Evolutionary conservation across 1,140 invertebrate species (phyloP), one percentile per base, ranked within the genome.

Genomic region (Aphelenchoides besseyi): DNA sequence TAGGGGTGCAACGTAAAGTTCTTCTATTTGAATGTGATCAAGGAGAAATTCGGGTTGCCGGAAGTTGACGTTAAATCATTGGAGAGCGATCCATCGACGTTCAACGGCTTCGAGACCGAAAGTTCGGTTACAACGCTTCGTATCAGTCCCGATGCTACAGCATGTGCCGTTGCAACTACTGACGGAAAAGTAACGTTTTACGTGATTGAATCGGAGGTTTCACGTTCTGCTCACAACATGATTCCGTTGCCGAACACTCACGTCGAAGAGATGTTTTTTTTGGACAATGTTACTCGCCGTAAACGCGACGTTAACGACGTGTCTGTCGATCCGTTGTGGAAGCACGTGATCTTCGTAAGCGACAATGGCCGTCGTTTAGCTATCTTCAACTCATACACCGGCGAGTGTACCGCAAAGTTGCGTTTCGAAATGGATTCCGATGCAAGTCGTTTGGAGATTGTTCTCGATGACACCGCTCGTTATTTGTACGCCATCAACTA

Each of bases 121-220:
- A 23, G 23, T 16, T 9, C 78, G 29, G 67, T 75, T 30, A 73
- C 73, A 30, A 32, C 74, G 2, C 35, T 76, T 32, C 72, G 66
- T 18, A 74, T 75, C n/a, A 74, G 75, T 53, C 74, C 74, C 26
- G 74, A 75, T 41, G 74, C 74, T 29, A 75, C 74, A 3, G 74
- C 74, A 63, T 53, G 57, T 12, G 74, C 76, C 30, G 67, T 75
- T 26, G 32, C 74, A 3, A 69, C 41, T 12, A 30, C 55, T 5
- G 74, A 77, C 28, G 75, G 75, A 8, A 48, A 69, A 35, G 16
- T 77, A 16, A 33, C 57, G 2, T 75, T 77, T 37, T 75, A 59
- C 33, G 69, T 75, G 26, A 37, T 75, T 23, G 74, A 75, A 48
- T 29, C 33, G 18, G 59, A 66, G 2, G 41, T 59, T n/a, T n/a